Percentiles rank a stretch among this genome's conserved stretches.
Conservation (phyloP, 2,797 vertebrate species). For the Silurus lanzhouensis region DNA sequence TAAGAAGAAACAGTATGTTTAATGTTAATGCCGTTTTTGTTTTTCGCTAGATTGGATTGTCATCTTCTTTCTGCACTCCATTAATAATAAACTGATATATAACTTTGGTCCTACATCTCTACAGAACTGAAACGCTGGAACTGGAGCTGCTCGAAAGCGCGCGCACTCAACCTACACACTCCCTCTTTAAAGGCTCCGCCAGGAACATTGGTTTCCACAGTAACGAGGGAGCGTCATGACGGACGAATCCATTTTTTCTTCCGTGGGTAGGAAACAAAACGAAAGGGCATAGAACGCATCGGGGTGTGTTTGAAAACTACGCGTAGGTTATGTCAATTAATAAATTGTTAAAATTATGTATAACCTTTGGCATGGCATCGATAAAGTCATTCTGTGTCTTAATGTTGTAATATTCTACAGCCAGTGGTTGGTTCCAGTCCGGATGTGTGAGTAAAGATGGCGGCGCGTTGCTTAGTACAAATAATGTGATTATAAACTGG, state of each 20-base stretch:
- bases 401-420: not conserved
- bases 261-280: not conserved
- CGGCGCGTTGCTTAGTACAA: conserved; percentile 67
- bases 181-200: not conserved
- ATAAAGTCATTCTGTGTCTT: not conserved
- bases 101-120: not conserved
- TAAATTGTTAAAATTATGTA: accelerated
- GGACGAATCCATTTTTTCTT: conserved; percentile 65
- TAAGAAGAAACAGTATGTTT: not conserved
- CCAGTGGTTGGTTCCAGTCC: conserved; percentile 1
- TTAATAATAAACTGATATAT: not conserved
- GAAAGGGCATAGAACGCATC: not conserved
- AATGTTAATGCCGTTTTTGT: not conserved
- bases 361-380: too few relatives aligned
- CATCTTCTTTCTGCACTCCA: not conserved
- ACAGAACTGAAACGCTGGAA: not conserved
- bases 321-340: not conserved
- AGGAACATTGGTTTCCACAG: conserved; percentile 62
- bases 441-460: conserved; percentile 77
- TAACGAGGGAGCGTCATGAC: conserved; percentile 71
- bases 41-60: not conserved
- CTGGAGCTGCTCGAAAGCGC: not conserved
- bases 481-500: not conserved
- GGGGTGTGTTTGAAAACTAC: not conserved
- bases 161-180: not conserved